Conservation (phyloP, 1,140 invertebrate genomes). For the Pachyrhynchus sulphureomaculatus region DNA sequence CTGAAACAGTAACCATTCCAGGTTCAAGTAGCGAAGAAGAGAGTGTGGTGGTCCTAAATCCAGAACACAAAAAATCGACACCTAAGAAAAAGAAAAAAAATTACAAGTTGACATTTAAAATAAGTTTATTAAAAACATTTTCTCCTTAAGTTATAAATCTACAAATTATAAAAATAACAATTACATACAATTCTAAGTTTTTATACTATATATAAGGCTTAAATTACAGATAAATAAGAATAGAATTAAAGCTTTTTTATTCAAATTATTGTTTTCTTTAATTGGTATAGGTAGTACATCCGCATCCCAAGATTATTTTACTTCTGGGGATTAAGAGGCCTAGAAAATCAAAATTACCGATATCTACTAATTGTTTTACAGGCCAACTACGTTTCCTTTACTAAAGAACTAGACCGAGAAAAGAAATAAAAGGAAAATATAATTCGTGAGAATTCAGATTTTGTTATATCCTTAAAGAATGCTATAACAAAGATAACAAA, state of each 20-base stretch:
- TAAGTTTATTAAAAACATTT: conserved; percentile 26
- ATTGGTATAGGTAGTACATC: too few species aligned
- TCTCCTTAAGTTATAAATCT: conserved; percentile 38
- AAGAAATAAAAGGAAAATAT: too few species aligned
- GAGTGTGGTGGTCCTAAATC: conserved; percentile 41
- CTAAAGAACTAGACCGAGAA: too few species aligned
- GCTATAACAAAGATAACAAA: too few species aligned
- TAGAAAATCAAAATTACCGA: too few species aligned
- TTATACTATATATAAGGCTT: conserved; percentile 16
- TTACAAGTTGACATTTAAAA: conserved; percentile 12
- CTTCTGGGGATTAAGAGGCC: too few species aligned
- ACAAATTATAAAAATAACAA: conserved; percentile 28
- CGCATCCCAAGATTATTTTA: too few species aligned
- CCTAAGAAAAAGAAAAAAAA: conserved; percentile 33
- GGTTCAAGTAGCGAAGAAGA: conserved; percentile 48
- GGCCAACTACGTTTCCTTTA: too few species aligned
- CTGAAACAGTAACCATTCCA: not conserved
- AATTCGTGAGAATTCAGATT: too few species aligned
- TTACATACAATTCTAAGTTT: conserved; percentile 1
- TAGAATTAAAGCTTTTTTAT: not conserved
- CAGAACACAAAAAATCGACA: conserved; percentile 23
- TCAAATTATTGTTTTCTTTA: not conserved
- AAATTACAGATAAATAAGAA: conserved; percentile 16
- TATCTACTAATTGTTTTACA: too few species aligned
- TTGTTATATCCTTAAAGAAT: too few species aligned